Base-by-base conservation (phyloP, 2,797 vertebrate genomes). In the Danio kyathit region DNA sequence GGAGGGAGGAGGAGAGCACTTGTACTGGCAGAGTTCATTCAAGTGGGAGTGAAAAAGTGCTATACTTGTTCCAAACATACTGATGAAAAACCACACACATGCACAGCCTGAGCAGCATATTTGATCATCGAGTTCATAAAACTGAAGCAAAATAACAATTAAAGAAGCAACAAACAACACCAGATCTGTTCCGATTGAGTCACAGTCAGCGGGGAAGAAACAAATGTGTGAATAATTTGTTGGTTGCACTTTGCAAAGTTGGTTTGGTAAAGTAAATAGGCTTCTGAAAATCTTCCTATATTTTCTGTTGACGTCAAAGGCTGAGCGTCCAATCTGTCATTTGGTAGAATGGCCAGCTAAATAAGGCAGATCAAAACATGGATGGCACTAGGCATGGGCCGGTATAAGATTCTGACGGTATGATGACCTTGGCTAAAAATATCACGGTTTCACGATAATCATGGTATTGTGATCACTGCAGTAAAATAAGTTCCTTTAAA, bases 41-140 rank as follows among this genome's bases (percentile, higher is more conserved):
- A 60, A 79, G 61, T 73, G 81, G 74, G 66, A 69, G 70, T 59
- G 60, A 60, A 79, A 82, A 79, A 76, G 57, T 56, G 64, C 63
- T 69, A 79, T 64, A 83, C 76, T 79, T 73, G 43, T 66, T 74
- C 41, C 79, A 80, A 80, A 74, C 48, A 75, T 69, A 79, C 63
- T 60, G n/a, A 66, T 10, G 41, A 63, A 66, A 49, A 54, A 2
- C 10, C 16, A 67, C 46, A 29, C 14, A 63, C 17, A 63, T 17
- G 14, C 46, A 14, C 46, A 21, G 69, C 57, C 57, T 2, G 10
- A 54, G 38, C 57, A 64, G 19, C 40, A 79, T 71, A 19, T 67
- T 48, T 19, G 40, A 9, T 41, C 59, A 41, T 49, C 11, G 75
- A 52, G 29, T 51, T 63, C 0, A 41, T n/a, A 56, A 43, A 76